A percentile compares a stretch with the other conserved stretches of the same genome.
Evolutionary conservation across 2,113 vertebrate species (phyloP).

Genomic region (Micromys minutus): DNA sequence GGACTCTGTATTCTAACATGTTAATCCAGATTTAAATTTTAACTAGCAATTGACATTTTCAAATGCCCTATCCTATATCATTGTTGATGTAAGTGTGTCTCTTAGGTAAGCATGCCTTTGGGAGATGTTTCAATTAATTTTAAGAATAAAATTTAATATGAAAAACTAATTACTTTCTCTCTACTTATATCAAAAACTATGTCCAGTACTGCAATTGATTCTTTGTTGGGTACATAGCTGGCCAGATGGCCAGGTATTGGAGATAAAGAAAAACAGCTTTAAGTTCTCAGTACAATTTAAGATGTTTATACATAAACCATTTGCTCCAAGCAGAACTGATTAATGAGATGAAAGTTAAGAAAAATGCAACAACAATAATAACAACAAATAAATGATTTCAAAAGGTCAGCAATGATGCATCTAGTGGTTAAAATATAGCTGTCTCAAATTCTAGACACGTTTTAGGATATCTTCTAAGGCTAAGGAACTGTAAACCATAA

Average conservation of each 20-base stretch:
- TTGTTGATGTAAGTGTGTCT: background rate
- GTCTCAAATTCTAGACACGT: background rate
- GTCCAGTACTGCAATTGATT: background rate
- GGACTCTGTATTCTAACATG: background rate
- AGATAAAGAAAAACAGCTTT: background rate
- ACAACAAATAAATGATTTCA: background rate
- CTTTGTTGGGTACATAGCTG: background rate
- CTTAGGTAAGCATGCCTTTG: background rate
- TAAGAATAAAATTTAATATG: slow-evolving; percentile 18
- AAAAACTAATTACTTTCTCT: background rate
- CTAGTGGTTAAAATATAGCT: background rate
- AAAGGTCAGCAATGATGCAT: background rate
- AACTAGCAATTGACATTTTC: slow-evolving; percentile 51
- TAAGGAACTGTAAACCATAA: background rate
- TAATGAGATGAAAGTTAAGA: background rate
- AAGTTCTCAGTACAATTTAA: background rate
- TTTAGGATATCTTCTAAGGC: background rate
- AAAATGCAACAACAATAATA: background rate
- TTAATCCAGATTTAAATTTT: slow-evolving; percentile 47
- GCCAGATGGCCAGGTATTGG: background rate
- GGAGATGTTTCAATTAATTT: slow-evolving; percentile 1
- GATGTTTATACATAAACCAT: background rate
- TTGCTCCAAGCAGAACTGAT: background rate
- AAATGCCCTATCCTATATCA: background rate
- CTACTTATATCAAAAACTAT: background rate